These are phyloP conservation scores for Muscicapa adusta DNA, from an alignment of 2,113 vertebrate species.

Conservation along the genomic window DNA sequence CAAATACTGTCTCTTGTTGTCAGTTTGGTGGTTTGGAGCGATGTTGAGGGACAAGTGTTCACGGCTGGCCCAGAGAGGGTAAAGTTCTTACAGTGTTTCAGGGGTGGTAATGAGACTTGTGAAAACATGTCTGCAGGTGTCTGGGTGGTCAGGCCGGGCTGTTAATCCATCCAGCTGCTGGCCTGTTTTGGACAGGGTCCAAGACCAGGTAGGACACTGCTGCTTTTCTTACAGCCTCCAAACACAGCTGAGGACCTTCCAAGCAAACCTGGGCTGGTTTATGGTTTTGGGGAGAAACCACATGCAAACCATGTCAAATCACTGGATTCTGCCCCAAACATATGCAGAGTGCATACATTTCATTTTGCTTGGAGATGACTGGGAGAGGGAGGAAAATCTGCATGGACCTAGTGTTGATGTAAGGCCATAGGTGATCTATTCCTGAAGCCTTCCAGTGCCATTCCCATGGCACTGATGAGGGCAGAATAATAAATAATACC, in stretches of 20 bases:
- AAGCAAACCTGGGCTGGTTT: neutral
- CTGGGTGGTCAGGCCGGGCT: neutral
- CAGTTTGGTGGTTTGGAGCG: neutral
- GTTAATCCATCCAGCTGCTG: neutral
- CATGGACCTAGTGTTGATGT: neutral
- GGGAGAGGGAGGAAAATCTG: neutral
- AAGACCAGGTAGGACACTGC: constrained; percentile 30
- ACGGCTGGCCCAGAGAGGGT: rapidly evolving
- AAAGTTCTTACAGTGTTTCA: neutral
- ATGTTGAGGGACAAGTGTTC: neutral
- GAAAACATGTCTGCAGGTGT: neutral
- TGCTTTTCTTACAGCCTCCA: constrained; percentile 39
- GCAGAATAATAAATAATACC: neutral
- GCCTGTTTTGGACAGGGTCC: neutral
- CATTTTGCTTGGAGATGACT: neutral
- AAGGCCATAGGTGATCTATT: neutral
- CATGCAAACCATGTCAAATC: neutral
- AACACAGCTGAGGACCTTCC: constrained; percentile 22
- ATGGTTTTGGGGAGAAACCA: constrained; percentile 45
- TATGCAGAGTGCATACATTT: neutral
- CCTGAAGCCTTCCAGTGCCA: neutral
- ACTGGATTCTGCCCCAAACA: neutral
- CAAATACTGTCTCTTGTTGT: neutral
- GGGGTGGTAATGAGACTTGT: neutral
- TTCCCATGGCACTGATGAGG: neutral